Conservation (phyloP, 2,113 vertebrate genomes). For the Semnornis frantzii region DNA sequence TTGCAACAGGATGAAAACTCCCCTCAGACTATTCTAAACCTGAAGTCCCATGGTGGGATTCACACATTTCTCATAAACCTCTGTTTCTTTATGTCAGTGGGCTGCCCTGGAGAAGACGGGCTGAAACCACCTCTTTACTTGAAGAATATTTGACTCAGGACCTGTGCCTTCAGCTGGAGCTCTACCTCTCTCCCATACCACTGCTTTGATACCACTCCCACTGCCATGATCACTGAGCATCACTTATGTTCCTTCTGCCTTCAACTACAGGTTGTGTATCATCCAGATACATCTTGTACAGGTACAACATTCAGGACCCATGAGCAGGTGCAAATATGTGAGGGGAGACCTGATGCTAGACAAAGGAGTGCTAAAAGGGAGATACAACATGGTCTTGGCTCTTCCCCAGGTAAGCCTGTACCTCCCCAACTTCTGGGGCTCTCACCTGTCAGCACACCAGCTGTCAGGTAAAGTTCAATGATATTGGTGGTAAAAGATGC, state of each 20-base stretch:
- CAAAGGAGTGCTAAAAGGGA: neutral
- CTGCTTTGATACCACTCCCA: neutral
- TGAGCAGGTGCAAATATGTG: neutral
- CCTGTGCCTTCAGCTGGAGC: neutral
- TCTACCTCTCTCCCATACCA: neutral
- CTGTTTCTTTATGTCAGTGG: neutral
- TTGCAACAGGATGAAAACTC: neutral
- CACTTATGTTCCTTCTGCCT: neutral
- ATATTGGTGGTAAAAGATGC: slow-evolving; percentile 79
- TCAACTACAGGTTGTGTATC: neutral
- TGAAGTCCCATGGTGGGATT: neutral
- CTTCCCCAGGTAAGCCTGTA: neutral
- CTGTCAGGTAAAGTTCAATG: slow-evolving; percentile 79
- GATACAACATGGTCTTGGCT: neutral
- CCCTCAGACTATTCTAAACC: neutral
- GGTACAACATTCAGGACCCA: neutral
- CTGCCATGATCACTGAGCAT: neutral
- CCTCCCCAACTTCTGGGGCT: neutral
- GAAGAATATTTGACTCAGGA: neutral
- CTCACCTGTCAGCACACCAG: slow-evolving; percentile 80
- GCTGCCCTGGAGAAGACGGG: neutral
- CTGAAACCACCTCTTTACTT: neutral
- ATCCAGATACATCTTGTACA: neutral
- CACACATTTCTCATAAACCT: neutral
- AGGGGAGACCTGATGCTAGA: neutral